Percentiles rank a stretch among this genome's conserved stretches.
Conservation (phyloP, 1,140 invertebrate genomes). For the Bombus impatiens region DNA sequence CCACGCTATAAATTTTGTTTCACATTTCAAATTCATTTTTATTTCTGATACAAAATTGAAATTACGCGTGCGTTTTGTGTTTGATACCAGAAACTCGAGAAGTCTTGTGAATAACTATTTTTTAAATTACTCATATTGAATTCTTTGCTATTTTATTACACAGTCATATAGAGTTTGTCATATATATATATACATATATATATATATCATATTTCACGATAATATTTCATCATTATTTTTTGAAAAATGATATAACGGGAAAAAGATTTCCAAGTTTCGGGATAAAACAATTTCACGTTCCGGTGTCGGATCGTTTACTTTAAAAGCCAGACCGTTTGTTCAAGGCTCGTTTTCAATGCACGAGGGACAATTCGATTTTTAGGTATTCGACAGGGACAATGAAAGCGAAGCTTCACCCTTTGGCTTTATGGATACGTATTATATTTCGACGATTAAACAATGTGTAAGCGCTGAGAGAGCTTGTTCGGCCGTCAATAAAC, state of each 20-base stretch:
- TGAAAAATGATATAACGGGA: too few species aligned
- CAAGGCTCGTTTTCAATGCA: not conserved
- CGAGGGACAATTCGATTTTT: not conserved
- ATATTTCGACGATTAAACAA: constrained; percentile 37
- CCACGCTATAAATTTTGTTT: too few species aligned
- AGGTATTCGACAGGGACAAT: not conserved
- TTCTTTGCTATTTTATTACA: too few species aligned
- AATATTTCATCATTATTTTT: not conserved
- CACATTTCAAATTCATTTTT: too few species aligned
- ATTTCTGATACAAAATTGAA: too few species aligned
- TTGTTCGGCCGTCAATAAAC: constrained; percentile 25
- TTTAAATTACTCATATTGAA: too few species aligned
- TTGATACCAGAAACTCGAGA: too few species aligned
- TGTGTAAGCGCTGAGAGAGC: constrained; percentile 23
- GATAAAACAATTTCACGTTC: not conserved
- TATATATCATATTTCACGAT: not conserved
- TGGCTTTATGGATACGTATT: constrained; percentile 18
- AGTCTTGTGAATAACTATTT: too few species aligned
- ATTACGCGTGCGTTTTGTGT: too few species aligned
- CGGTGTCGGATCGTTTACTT: not conserved
- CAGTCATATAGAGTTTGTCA: too few species aligned
- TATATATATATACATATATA: too few species aligned
- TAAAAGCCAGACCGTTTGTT: constrained; percentile 7
- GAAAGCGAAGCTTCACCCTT: not conserved
- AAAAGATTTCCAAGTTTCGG: not conserved